These are phyloP conservation scores for Bombus pascuorum DNA, from an alignment of 1,140 invertebrate genomes.

Conservation along the genomic window DNA sequence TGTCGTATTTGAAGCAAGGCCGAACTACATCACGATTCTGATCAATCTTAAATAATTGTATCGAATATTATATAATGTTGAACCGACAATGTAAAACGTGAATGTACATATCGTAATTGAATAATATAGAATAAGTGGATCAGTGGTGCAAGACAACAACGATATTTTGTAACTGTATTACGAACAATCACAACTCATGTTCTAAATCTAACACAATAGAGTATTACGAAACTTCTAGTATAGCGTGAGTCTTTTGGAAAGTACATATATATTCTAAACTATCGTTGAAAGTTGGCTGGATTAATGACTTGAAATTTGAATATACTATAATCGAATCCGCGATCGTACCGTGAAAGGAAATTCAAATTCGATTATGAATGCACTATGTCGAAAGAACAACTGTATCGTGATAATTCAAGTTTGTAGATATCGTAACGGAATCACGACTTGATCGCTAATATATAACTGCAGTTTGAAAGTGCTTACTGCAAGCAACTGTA, in stretches of 20 bases:
- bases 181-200: not conserved
- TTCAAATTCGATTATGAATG: not conserved
- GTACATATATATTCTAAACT: not conserved
- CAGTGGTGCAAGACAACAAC: not conserved
- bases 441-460: not conserved
- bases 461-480: not conserved
- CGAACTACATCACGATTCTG: too few species aligned
- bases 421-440: not conserved
- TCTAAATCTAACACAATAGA: not conserved
- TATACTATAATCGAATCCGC: not conserved
- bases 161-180: not conserved
- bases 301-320: not conserved
- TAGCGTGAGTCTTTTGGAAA: not conserved
- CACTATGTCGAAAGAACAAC: constrained; percentile 1
- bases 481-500: not conserved
- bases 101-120: not conserved
- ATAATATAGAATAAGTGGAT: not conserved
- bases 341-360: constrained; percentile 1
- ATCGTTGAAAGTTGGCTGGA: not conserved
- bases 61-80: too few species aligned
- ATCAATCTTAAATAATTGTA: too few species aligned
- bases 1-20: too few species aligned
- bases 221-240: not conserved
- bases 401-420: constrained; percentile 10
- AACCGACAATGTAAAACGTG: too few species aligned